Conservation (phyloP, 2,888 invertebrate genomes). For the Hyalella azteca region DNA sequence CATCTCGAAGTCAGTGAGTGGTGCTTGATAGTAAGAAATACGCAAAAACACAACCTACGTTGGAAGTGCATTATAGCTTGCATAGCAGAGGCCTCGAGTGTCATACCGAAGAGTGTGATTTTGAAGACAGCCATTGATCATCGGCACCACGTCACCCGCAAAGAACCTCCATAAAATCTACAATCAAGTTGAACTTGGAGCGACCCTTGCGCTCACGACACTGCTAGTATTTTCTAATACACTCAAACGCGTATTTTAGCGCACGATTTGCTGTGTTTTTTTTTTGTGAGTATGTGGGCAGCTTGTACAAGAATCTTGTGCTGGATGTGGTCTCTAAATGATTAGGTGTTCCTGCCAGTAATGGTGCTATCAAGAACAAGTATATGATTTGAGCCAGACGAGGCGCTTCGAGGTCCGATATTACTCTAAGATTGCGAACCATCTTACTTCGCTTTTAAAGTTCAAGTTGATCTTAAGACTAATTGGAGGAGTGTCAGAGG, state of each 20-base stretch:
- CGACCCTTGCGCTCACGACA: constrained; percentile 10
- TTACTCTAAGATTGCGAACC: constrained; percentile 26
- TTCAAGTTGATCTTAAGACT: constrained; percentile 32
- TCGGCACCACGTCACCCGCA: not conserved
- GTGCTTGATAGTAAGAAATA: too few species aligned
- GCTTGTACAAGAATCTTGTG: constrained; percentile 26
- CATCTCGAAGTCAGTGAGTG: too few species aligned
- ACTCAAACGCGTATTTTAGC: constrained; percentile 10
- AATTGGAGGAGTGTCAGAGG: constrained; percentile 24
- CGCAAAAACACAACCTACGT: too few species aligned
- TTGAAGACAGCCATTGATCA: not conserved
- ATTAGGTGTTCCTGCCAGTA: constrained; percentile 26
- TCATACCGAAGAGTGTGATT: not conserved
- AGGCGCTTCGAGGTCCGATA: not conserved
- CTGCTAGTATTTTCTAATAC: not conserved
- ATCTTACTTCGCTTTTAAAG: constrained; percentile 1
- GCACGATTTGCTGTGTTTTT: not conserved
- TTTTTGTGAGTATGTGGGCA: constrained; percentile 17
- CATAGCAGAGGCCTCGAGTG: too few species aligned
- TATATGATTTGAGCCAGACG: constrained; percentile 34
- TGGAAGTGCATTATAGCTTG: too few species aligned
- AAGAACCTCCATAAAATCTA: constrained; percentile 9
- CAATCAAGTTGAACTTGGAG: not conserved
- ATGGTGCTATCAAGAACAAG: constrained; percentile 30
- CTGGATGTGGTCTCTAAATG: constrained; percentile 36